Conservation (phyloP, 1,140 invertebrate species). For the Diabrotica virgifera region DNA sequence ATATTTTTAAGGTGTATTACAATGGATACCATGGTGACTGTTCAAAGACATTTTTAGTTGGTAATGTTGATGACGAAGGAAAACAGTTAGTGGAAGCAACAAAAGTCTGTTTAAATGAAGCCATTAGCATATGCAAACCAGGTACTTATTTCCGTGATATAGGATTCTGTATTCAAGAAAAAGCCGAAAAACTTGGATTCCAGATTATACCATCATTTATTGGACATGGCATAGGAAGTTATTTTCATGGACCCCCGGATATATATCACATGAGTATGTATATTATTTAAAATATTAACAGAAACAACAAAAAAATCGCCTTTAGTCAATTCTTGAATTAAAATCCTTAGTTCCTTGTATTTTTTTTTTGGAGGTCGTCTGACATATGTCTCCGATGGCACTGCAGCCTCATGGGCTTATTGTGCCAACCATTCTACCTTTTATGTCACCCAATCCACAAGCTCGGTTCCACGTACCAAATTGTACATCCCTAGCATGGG, state of each 20-base stretch:
- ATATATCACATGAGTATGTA: slow-evolving; percentile 73
- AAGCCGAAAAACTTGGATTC: slow-evolving; percentile 61
- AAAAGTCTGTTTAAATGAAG: slow-evolving; percentile 68
- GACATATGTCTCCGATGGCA: too few species aligned
- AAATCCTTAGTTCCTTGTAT: too few species aligned
- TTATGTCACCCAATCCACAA: too few species aligned
- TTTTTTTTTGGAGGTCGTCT: too few species aligned
- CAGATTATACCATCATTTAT: slow-evolving; percentile 75
- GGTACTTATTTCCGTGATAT: slow-evolving; percentile 71
- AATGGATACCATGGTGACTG: slow-evolving; percentile 92
- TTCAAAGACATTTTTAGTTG: slow-evolving; percentile 82
- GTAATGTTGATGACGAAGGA: slow-evolving; percentile 74
- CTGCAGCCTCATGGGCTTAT: too few species aligned
- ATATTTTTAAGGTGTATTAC: slow-evolving; percentile 66
- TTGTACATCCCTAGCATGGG: too few species aligned
- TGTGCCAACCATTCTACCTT: too few species aligned
- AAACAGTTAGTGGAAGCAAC: slow-evolving; percentile 67
- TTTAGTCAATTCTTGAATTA: too few species aligned
- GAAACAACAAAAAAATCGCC: neutral
- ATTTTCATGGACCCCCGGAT: slow-evolving; percentile 90
- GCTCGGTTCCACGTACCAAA: too few species aligned
- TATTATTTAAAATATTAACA: neutral
- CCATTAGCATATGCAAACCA: slow-evolving; percentile 75
- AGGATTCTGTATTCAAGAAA: slow-evolving; percentile 65
- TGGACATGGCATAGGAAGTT: slow-evolving; percentile 90